Evolutionary conservation across 1,140 invertebrate genomes (phyloP).

Genomic region (Cyclina sinensis): DNA sequence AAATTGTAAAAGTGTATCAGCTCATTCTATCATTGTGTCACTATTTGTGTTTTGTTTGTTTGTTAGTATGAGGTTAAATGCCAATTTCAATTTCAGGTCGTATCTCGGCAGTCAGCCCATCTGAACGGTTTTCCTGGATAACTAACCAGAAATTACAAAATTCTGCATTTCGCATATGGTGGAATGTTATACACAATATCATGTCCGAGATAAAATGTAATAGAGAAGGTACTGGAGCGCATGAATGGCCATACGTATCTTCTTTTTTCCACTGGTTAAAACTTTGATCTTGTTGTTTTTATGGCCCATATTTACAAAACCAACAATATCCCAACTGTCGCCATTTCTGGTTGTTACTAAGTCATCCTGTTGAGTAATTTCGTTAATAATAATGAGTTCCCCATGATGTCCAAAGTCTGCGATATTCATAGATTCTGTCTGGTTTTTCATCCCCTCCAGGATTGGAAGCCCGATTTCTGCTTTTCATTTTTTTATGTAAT

Average conservation of each 20-base stretch:
- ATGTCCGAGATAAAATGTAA: no score
- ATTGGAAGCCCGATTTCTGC: constrained; percentile 47
- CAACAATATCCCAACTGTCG: constrained; percentile 54
- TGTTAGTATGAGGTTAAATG: no score
- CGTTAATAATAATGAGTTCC: constrained; percentile 56
- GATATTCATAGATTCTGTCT: constrained; percentile 33
- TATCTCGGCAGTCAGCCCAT: no score
- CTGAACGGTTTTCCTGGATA: no score
- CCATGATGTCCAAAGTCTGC: constrained; percentile 36
- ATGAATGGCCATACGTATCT: constrained; percentile 63
- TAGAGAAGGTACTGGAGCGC: constrained; percentile 64
- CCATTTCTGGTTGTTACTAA: constrained; percentile 28
- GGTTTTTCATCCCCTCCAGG: constrained; percentile 57
- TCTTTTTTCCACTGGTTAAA: constrained; percentile 45
- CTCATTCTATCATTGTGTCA: no score
- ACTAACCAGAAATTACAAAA: no score
- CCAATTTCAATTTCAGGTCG: no score
- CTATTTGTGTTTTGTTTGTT: no score
- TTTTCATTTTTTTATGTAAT: constrained; percentile 63
- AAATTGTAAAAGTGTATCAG: no score
- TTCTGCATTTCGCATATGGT: no score
- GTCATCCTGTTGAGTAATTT: constrained; percentile 65
- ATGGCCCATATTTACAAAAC: constrained; percentile 61
- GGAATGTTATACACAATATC: no score
- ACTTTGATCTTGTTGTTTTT: constrained; percentile 55